A percentile compares a stretch with the other conserved stretches of the same genome.
These are phyloP conservation scores for Psylliodes chrysocephalus DNA, from an alignment of 2,888 invertebrate species.

Conservation along the genomic window DNA sequence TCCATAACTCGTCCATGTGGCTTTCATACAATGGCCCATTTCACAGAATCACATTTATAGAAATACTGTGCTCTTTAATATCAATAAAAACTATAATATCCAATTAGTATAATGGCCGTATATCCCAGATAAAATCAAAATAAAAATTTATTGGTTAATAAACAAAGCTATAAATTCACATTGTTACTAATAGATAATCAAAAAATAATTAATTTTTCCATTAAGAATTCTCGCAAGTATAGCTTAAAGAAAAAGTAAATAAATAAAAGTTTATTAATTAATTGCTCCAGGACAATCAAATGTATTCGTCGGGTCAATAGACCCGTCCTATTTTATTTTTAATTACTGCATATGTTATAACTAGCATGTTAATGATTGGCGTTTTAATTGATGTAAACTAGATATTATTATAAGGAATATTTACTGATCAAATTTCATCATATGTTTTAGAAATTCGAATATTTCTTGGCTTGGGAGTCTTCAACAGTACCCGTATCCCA, in stretches of 20 bases:
- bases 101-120: slow-evolving; percentile 13
- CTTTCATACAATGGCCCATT: background rate
- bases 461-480: no score
- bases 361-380: no score
- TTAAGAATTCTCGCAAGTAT: slow-evolving; percentile 4
- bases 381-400: no score
- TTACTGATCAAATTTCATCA: no score
- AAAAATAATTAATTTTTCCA: slow-evolving; percentile 27
- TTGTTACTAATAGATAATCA: slow-evolving; percentile 14
- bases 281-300: background rate
- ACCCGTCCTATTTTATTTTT: no score
- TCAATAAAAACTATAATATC: slow-evolving; percentile 3
- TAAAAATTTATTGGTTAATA: slow-evolving; percentile 20
- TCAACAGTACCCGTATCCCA: no score
- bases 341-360: no score
- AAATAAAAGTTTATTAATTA: background rate
- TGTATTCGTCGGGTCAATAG: background rate
- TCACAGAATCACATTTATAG: background rate
- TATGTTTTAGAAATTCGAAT: no score
- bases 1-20: no score
- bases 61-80: slow-evolving; percentile 3
- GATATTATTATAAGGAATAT: no score
- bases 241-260: background rate
- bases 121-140: slow-evolving; percentile 5
- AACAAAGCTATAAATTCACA: slow-evolving; percentile 19